Evolutionary conservation across 2,888 invertebrate species (phyloP).

Genomic region (Eugnorisma glareosa): DNA sequence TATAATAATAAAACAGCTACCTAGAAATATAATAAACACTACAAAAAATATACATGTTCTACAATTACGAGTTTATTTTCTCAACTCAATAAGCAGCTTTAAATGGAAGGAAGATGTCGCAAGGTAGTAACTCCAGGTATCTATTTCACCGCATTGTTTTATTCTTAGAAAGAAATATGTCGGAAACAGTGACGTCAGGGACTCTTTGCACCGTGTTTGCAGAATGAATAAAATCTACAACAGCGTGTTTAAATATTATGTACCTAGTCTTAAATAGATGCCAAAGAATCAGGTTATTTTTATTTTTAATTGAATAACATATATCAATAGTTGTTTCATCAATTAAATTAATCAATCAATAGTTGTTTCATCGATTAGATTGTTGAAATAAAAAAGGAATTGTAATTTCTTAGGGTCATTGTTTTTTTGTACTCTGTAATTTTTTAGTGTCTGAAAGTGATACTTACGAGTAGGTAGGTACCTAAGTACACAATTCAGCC

Average conservation of each 20-base stretch:
- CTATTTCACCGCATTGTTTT: conserved; percentile 2
- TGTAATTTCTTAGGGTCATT: not conserved
- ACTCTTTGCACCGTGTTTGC: not conserved
- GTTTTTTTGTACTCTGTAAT: not conserved
- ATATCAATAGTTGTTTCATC: not conserved
- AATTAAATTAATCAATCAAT: not conserved
- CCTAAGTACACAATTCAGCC: not conserved
- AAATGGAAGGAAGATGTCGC: not conserved
- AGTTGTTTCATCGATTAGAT: not conserved
- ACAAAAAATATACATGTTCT: no score
- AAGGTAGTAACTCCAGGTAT: not conserved
- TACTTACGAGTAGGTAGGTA: not conserved
- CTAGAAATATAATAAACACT: no score
- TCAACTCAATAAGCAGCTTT: conserved; percentile 3
- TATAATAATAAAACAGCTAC: no score
- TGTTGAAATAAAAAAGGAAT: not conserved
- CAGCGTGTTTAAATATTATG: not conserved
- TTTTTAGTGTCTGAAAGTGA: not conserved
- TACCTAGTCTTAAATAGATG: not conserved
- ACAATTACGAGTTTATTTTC: not conserved
- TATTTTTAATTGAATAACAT: not conserved
- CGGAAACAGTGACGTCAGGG: not conserved
- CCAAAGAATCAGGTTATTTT: not conserved
- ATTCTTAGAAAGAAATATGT: conserved; percentile 3
- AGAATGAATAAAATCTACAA: not conserved